Evolutionary conservation across 2,888 invertebrate species (phyloP).

Genomic region (Xestia rhomboidea): DNA sequence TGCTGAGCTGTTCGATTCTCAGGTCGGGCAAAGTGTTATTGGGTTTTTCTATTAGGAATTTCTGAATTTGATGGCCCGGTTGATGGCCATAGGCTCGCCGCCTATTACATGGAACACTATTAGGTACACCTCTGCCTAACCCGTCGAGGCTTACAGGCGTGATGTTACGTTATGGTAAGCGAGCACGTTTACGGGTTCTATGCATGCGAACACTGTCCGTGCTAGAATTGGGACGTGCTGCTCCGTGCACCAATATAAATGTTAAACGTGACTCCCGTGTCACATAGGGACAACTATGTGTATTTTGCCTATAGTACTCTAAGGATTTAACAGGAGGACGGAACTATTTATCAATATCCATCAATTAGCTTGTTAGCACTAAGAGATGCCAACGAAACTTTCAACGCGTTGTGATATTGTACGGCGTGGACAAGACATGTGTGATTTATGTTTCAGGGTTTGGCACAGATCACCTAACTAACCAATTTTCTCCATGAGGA

Average conservation of each 20-base stretch:
- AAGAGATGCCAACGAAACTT: neutral
- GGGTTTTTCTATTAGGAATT: too few relatives aligned
- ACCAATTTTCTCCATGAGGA: neutral
- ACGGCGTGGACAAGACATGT: neutral
- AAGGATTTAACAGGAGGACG: constrained; percentile 4
- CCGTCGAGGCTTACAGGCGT: too few relatives aligned
- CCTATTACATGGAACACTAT: too few relatives aligned
- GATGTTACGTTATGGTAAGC: neutral
- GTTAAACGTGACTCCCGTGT: constrained; percentile 18
- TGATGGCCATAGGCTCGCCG: too few relatives aligned
- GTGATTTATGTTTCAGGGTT: neutral
- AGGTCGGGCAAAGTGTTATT: too few relatives aligned
- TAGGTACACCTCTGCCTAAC: too few relatives aligned
- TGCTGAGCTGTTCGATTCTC: too few relatives aligned
- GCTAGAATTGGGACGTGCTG: neutral
- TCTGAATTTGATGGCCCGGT: too few relatives aligned
- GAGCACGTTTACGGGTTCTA: neutral
- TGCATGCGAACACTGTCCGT: neutral
- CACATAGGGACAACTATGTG: neutral
- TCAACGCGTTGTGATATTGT: neutral
- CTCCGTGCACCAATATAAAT: constrained; percentile 21
- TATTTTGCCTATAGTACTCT: neutral
- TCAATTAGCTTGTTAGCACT: constrained; percentile 35
- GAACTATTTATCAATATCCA: constrained; percentile 32
- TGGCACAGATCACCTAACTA: neutral